phyloP scores from a whole-genome alignment of 2,888 invertebrate genomes.

The Cheilosia pagana region DNA sequence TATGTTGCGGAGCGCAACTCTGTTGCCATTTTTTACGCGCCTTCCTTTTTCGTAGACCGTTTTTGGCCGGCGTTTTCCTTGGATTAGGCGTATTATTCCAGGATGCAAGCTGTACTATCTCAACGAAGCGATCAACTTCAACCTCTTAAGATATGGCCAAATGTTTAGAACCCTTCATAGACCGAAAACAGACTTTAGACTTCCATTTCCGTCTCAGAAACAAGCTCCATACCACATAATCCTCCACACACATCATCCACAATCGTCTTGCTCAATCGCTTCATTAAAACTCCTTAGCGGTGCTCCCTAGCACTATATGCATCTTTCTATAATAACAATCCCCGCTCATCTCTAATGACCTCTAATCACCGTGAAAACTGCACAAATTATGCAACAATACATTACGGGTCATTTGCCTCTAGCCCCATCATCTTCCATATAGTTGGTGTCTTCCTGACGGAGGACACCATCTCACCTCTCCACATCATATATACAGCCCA shows the following conservation, averaged over 20 bases:
- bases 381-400: conserved; percentile 55
- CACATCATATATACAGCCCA: conserved; percentile 12
- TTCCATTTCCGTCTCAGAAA: no score
- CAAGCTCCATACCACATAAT: neutral
- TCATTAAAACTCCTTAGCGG: conserved; percentile 4
- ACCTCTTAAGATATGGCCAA: no score
- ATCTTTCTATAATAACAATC: conserved; percentile 1
- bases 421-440: neutral
- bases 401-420: conserved; percentile 33
- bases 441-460: neutral
- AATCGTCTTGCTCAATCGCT: neutral
- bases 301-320: neutral
- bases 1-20: no score
- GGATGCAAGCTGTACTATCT: no score
- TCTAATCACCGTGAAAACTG: conserved; percentile 49
- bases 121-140: no score
- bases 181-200: no score
- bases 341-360: conserved; percentile 22
- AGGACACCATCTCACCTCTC: conserved; percentile 48
- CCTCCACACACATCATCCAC: neutral
- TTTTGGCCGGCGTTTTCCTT: no score
- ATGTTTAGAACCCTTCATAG: no score
- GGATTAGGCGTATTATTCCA: no score
- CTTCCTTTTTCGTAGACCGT: no score
- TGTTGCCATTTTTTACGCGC: no score